phyloP scores from a whole-genome alignment of 1,140 invertebrate genomes.

The Ptiloglossa arizonensis region DNA sequence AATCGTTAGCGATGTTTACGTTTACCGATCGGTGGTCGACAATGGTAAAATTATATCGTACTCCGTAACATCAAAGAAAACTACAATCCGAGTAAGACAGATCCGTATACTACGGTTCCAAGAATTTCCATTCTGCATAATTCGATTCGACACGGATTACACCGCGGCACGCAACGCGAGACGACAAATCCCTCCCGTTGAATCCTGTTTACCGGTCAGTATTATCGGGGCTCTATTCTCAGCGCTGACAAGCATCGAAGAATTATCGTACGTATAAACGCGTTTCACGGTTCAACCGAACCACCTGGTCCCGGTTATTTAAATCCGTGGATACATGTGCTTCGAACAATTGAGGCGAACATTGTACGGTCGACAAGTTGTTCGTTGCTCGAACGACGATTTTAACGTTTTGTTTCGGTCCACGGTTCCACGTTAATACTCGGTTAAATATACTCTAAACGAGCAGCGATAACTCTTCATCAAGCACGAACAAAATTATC shows the following conservation, averaged over 20 bases:
- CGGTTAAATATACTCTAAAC: conserved; percentile 31
- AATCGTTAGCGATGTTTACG: too few relatives aligned
- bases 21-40: too few relatives aligned
- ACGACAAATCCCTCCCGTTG: not conserved
- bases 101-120: not conserved
- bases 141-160: conserved; percentile 3
- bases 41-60: too few relatives aligned
- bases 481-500: conserved; percentile 29
- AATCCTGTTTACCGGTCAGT: not conserved
- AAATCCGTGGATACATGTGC: not conserved
- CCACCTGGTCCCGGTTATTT: too few relatives aligned
- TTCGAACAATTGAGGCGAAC: not conserved
- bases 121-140: not conserved
- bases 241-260: not conserved
- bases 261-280: conserved; percentile 14
- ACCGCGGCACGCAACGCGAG: not conserved
- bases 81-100: too few relatives aligned
- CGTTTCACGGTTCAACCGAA: too few relatives aligned
- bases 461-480: conserved; percentile 33
- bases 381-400: conserved; percentile 1
- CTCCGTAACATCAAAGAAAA: too few relatives aligned
- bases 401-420: conserved; percentile 5
- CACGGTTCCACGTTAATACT: not conserved
- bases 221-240: conserved; percentile 33
- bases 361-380: not conserved